Conservation (phyloP, 2,113 vertebrate species). For the Pithys albifrons region DNA sequence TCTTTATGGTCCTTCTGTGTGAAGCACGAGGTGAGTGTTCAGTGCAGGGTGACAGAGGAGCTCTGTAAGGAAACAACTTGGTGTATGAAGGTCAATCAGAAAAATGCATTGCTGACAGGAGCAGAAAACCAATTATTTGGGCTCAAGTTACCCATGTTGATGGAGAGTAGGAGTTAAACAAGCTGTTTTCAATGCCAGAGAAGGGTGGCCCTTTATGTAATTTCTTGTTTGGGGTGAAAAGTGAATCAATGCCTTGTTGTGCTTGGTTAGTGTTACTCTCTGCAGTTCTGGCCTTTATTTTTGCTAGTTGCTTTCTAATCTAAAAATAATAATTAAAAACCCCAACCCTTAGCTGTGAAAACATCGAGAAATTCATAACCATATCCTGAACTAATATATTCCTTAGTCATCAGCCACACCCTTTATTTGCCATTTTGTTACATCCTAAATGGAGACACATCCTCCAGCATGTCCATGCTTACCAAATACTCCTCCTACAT, state of each 20-base stretch:
- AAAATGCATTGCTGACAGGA: background rate
- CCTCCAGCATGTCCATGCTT: background rate
- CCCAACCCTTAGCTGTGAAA: background rate
- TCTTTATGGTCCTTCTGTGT: background rate
- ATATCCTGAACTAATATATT: background rate
- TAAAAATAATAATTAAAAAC: background rate
- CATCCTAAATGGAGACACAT: background rate
- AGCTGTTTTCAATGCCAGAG: background rate
- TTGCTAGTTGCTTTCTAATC: background rate
- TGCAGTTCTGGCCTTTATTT: background rate
- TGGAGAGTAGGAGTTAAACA: background rate
- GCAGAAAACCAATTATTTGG: background rate
- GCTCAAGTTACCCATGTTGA: background rate
- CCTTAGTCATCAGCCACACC: background rate
- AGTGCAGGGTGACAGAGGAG: background rate
- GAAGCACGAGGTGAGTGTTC: background rate
- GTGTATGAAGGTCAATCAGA: background rate
- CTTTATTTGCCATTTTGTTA: background rate
- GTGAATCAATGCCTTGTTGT: background rate
- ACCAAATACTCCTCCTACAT: background rate
- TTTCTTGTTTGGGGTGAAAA: background rate
- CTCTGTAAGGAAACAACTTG: background rate
- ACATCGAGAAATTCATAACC: background rate
- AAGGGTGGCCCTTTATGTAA: background rate
- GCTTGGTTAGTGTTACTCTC: background rate